These are phyloP conservation scores for Entomobrya multifasciata DNA, from an alignment of 2,888 invertebrate genomes.

Conservation along the genomic window DNA sequence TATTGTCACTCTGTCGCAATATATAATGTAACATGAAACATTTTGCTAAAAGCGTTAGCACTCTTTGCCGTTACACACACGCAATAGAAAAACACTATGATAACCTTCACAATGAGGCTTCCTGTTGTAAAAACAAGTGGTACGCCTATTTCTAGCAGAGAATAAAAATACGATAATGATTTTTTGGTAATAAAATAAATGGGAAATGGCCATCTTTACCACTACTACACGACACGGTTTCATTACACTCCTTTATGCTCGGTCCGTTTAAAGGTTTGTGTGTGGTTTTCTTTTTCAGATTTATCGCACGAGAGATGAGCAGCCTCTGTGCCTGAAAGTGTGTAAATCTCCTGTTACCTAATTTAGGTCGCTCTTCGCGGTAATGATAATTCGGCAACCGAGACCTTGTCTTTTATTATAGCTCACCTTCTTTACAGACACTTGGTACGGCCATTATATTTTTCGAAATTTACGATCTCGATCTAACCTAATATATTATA, in stretches of 20 bases:
- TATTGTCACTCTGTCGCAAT: not conserved
- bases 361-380: constrained; percentile 9
- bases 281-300: too few species aligned
- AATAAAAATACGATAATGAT: not conserved
- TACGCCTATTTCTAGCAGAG: constrained; percentile 24
- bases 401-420: constrained; percentile 48
- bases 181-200: too few species aligned
- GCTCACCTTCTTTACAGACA: constrained; percentile 17
- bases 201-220: too few species aligned
- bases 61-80: not conserved
- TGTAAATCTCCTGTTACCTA: too few species aligned
- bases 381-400: constrained; percentile 28
- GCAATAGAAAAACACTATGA: constrained; percentile 17
- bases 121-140: constrained; percentile 35
- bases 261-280: too few species aligned
- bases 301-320: not conserved
- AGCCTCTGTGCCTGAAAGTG: too few species aligned
- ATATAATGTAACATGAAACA: constrained; percentile 11
- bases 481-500: constrained; percentile 6
- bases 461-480: constrained; percentile 41
- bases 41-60: constrained; percentile 14
- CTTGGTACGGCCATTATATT: not conserved
- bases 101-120: constrained; percentile 26
- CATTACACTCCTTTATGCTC: too few species aligned
- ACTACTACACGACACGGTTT: too few species aligned